phyloP scores from a whole-genome alignment of 2,888 invertebrate genomes.

The Lasiommata megera region DNA sequence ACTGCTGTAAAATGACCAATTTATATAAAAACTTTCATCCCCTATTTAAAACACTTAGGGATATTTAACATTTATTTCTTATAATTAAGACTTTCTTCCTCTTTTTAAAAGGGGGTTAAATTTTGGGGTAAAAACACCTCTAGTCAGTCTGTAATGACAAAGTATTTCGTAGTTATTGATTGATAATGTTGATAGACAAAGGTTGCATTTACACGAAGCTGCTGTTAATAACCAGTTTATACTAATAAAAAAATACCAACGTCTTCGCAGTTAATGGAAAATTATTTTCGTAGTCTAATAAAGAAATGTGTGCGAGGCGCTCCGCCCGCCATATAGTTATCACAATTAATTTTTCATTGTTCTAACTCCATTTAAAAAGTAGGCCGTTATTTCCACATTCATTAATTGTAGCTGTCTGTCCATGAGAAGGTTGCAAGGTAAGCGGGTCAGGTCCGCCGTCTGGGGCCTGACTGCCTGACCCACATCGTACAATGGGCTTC shows the following conservation, averaged over 20 bases:
- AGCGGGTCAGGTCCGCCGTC: conserved; percentile 59
- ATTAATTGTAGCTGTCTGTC: conserved; percentile 39
- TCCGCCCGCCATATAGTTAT: conserved; percentile 30
- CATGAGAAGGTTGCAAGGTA: conserved; percentile 50
- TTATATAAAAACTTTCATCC: too few relatives aligned
- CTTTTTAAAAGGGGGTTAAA: too few relatives aligned
- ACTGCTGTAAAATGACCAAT: too few relatives aligned
- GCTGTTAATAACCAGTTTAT: not conserved
- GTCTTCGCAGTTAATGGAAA: conserved; percentile 22
- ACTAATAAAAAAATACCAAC: not conserved
- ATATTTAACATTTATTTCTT: too few relatives aligned
- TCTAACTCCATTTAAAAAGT: conserved; percentile 38
- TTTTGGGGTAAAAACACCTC: too few relatives aligned
- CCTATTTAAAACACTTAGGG: too few relatives aligned
- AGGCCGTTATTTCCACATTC: conserved; percentile 42
- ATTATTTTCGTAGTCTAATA: conserved; percentile 21
- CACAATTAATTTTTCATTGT: conserved; percentile 36
- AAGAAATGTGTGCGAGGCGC: conserved; percentile 18
- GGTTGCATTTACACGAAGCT: too few relatives aligned
- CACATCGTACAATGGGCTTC: conserved; percentile 73
- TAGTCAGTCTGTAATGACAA: too few relatives aligned
- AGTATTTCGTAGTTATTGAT: not conserved
- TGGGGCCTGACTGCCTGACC: conserved; percentile 73
- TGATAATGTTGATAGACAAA: not conserved
- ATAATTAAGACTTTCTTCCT: too few relatives aligned